Conservation (phyloP, 2,888 invertebrate species). For the Leucoma salicis region DNA sequence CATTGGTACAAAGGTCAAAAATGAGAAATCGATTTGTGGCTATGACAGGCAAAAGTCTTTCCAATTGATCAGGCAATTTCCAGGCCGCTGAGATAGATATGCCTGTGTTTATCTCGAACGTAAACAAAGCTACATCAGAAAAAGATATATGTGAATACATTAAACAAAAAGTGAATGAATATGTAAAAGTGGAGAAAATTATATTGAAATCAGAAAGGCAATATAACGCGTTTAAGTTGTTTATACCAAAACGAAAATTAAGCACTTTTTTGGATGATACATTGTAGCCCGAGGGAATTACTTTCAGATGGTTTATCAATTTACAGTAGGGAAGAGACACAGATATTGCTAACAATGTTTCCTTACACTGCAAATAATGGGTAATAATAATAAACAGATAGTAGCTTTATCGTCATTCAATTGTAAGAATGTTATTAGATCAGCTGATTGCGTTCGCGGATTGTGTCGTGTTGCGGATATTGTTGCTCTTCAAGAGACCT, state of each 20-base stretch:
- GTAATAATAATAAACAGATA: neutral
- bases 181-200: neutral
- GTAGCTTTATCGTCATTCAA: neutral
- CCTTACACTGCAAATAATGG: neutral
- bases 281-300: neutral
- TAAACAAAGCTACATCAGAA: neutral
- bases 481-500: neutral
- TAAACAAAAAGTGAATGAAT: neutral
- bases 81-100: neutral
- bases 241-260: neutral
- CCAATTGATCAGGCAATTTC: neutral
- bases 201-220: neutral
- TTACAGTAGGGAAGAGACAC: neutral
- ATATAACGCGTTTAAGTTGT: neutral
- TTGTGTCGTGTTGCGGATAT: neutral
- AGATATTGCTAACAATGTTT: neutral
- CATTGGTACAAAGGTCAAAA: neutral
- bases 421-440: neutral
- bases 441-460: neutral
- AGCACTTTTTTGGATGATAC: conserved; percentile 2
- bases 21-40: neutral
- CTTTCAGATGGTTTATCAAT: neutral
- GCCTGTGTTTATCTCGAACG: neutral
- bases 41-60: neutral
- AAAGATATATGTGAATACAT: conserved; percentile 3